Base-by-base conservation (phyloP, 1,140 invertebrate species). In the Drosophila malerkotliana region DNA sequence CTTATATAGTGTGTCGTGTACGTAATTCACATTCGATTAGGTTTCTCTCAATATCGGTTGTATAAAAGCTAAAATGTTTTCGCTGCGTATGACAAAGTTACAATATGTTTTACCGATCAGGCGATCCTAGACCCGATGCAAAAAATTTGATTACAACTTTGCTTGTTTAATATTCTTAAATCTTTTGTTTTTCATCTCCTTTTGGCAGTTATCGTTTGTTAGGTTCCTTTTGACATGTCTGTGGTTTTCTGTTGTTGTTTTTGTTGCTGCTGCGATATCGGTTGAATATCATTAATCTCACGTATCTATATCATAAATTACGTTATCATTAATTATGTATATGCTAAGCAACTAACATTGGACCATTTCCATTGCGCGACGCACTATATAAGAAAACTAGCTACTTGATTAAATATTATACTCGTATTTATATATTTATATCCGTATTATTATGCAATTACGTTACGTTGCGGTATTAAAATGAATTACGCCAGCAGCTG, bases 301-400 rank as follows among this genome's bases (percentile, higher is more conserved):
- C 45, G 61, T 76, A 54, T 45, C 47, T 66, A 51, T 57, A 48
- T 68, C 39, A 28, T 28, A 5, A 28, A 28, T 28, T 71, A 74
- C 61, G 71, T 52, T 75, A 74, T 74, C 61, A 48, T 75, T 75
- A 73, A 47, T 63, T 84, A 75, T 80, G 67, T 90, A 85, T 85
- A 85, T 90, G 85, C 87, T 90, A 85, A 90, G 79, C 85, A 88
- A 88, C 83, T 88, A 88, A 83, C 83, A 88, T 88, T 88, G 83
- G 83, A 88, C 83, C 83, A 63, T 88, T 67, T 89, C 83, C 83
- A 88, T 88, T 88, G 79, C 83, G 83, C 83, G 83, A 88, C 84
- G 83, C 83, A 88, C 83, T 88, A 89, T 88, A 88, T 88, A 88
- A 88, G 83, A 88, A 88, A 88, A 88, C 83, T 88, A 88, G 83